phyloP scores from a whole-genome alignment of 2,113 vertebrate genomes.

The Prunella fulvescens region DNA sequence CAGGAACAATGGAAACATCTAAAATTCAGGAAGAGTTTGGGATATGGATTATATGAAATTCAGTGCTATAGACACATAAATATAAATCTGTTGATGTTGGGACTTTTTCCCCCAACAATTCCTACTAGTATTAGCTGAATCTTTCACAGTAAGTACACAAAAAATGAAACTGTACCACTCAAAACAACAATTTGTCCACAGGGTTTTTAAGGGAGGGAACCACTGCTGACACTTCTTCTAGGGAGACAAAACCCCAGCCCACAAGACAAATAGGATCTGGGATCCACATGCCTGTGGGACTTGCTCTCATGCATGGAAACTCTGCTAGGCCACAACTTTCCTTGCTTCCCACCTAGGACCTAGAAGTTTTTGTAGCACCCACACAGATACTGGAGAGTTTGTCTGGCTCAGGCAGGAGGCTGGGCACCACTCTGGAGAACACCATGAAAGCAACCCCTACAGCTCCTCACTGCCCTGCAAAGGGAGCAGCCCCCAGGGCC shows the following conservation, averaged over 20 bases:
- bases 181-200: not conserved
- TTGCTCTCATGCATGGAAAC: not conserved
- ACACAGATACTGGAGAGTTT: rapidly evolving
- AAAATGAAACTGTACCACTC: not conserved
- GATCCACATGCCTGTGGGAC: not conserved
- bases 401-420: not conserved
- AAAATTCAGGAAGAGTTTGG: not conserved
- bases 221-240: not conserved
- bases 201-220: not conserved
- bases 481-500: not conserved
- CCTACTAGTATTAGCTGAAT: not conserved
- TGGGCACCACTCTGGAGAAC: not conserved
- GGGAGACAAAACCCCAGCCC: not conserved
- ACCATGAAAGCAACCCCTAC: not conserved
- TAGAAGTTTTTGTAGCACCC: not conserved
- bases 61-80: not conserved
- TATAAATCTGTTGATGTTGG: not conserved
- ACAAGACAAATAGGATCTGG: not conserved
- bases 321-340: not conserved
- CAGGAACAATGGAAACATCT: not conserved
- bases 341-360: not conserved
- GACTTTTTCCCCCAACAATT: not conserved
- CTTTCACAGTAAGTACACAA: not conserved
- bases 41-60: not conserved
- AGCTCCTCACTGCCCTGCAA: not conserved